Evolutionary conservation across 2,888 invertebrate genomes (phyloP), one percentile per base, ranked within the genome.

Genomic region (Prosopocoilus inquinatus): DNA sequence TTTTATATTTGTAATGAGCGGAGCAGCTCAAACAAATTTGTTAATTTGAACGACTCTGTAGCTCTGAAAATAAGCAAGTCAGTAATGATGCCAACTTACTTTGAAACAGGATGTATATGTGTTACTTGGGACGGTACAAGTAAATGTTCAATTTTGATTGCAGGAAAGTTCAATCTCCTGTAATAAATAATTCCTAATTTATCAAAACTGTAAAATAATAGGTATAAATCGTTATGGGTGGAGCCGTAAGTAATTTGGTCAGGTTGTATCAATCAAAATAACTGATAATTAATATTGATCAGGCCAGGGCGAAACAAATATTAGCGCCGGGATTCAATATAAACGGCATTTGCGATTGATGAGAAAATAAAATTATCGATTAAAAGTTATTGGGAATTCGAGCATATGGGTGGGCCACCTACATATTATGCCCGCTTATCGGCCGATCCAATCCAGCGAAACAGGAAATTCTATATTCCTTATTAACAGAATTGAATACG

Each of bases 241-340:
- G 33, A 47, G 55, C 50, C 39, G 39, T 55, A 34, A 53, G 60
- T 62, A 63, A 64, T 63, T 57, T 60, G 59, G 62, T 61, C 64
- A 54, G 57, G 60, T 54, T 55, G 59, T 63, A 64, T 64, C 64
- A 64, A 63, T 64, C 64, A 72, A 69, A 70, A 67, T 65, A 68
- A 63, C 68, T 68, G 68, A 70, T 70, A 72, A 72, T 72, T 72
- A 72, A 70, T 72, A 72, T 70, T 70, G 72, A 72, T 72, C 69
- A 67, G 61, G 59, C 60, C 62, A 67, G 63, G 64, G 62, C 63
- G 66, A 65, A 69, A 70, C 70, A 70, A 67, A 68, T 70, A 71
- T 70, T 70, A 69, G 69, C 69, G 68, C 16, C 16, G 11, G 38
- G 48, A 48, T 48, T 36, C 11, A 43, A 48, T 38, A 33, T 38